Percentiles rank a stretch among this genome's conserved stretches.
phyloP scores from a whole-genome alignment of 2,797 vertebrate species.

The Manis pentadactyla region DNA sequence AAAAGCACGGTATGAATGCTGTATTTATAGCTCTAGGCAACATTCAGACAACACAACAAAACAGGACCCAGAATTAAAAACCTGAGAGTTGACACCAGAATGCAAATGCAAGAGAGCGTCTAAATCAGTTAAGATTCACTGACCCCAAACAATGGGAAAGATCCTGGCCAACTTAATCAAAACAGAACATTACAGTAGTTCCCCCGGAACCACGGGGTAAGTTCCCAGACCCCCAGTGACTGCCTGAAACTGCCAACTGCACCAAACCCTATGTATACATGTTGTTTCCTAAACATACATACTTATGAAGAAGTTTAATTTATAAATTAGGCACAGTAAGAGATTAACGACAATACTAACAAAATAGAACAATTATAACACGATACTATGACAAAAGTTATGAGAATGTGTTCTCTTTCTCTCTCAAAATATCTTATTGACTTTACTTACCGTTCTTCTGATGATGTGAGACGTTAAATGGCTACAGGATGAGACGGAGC shows the following conservation, averaged over 20 bases:
- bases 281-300: not conserved
- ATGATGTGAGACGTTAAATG: not conserved
- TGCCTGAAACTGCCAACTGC: too few relatives aligned
- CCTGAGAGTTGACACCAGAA: not conserved
- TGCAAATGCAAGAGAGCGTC: not conserved
- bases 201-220: not conserved
- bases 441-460: not conserved
- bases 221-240: not conserved
- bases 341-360: not conserved
- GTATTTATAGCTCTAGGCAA: constrained; percentile 32
- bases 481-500: not conserved
- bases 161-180: not conserved
- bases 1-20: not conserved
- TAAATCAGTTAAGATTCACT: not conserved
- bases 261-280: not conserved
- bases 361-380: not conserved
- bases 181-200: not conserved
- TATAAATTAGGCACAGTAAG: not conserved
- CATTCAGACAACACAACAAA: constrained; percentile 45
- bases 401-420: not conserved
- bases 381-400: not conserved
- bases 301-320: not conserved
- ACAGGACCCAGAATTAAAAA: constrained; percentile 1
- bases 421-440: not conserved
- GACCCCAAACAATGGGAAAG: not conserved